These are phyloP conservation scores for Diplazon laetatorius DNA, from an alignment of 2,888 invertebrate species.

Conservation along the genomic window DNA sequence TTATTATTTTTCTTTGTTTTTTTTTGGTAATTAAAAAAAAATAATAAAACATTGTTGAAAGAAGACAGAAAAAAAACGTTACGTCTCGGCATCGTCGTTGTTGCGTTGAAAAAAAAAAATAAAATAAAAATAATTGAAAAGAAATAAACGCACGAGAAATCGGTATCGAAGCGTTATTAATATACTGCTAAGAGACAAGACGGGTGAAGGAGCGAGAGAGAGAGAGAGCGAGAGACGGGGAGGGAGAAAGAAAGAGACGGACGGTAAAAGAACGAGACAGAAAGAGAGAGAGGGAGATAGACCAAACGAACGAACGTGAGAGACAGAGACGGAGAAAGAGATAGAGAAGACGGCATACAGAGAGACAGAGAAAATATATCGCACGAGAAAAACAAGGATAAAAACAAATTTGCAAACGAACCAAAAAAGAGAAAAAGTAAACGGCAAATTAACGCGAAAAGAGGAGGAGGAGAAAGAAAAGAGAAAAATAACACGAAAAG, in stretches of 20 bases:
- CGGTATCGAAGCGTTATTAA: conserved; percentile 63
- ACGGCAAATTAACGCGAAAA: conserved; percentile 72
- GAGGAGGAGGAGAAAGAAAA: conserved; percentile 19
- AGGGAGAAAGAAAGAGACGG: conserved; percentile 1
- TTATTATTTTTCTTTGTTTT: no score
- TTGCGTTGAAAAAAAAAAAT: no score
- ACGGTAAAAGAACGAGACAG: conserved; percentile 17
- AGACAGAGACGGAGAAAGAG: conserved; percentile 27
- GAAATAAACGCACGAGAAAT: conserved; percentile 38
- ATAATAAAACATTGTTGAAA: not conserved
- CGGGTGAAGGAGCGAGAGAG: conserved; percentile 26
- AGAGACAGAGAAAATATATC: conserved; percentile 52
- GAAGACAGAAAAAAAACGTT: conserved; percentile 7
- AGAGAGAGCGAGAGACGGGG: not conserved
- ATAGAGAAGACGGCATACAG: not conserved
- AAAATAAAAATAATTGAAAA: no score
- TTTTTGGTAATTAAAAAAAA: no score
- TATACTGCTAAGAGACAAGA: conserved; percentile 57
- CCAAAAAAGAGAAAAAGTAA: conserved; percentile 66
- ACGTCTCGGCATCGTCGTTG: conserved; percentile 38
- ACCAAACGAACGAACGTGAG: conserved; percentile 13
- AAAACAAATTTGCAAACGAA: conserved; percentile 40
- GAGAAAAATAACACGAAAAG: conserved; percentile 49
- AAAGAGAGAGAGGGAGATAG: not conserved
- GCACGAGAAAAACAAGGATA: conserved; percentile 49